phyloP scores from a whole-genome alignment of 2,797 vertebrate genomes.

The Gymnodraco acuticeps region DNA sequence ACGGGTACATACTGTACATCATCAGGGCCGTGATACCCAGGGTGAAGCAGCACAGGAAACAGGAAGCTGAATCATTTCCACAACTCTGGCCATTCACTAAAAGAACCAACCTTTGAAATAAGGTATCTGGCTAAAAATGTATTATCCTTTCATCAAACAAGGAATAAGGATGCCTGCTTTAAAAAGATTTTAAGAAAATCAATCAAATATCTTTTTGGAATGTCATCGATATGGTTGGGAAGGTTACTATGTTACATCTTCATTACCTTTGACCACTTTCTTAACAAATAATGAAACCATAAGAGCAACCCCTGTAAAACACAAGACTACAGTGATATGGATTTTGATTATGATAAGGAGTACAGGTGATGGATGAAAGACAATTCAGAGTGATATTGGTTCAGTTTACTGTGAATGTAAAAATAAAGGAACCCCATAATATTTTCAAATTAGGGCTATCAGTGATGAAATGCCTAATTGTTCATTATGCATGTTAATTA shows the following conservation, averaged over 20 bases:
- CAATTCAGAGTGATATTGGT: neutral
- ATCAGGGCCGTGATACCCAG: constrained; percentile 43
- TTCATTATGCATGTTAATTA: too few relatives aligned
- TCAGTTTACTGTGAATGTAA: neutral
- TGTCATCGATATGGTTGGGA: constrained; percentile 25
- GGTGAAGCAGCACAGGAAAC: constrained; percentile 35
- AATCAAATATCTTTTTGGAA: neutral
- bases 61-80: constrained; percentile 29
- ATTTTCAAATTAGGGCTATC: too few relatives aligned
- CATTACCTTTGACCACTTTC: neutral
- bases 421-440: neutral
- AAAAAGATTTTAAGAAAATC: neutral
- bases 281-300: neutral
- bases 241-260: neutral
- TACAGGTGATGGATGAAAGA: neutral
- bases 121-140: neutral
- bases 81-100: constrained; percentile 21
- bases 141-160: neutral
- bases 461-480: too few relatives aligned
- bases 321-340: neutral
- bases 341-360: neutral
- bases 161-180: neutral
- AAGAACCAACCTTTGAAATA: neutral
- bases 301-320: neutral
- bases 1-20: constrained; percentile 43